A percentile compares a stretch with the other conserved stretches of the same genome.
Evolutionary conservation across 2,797 vertebrate genomes (phyloP).

Genomic region (Aplochiton taeniatus): DNA sequence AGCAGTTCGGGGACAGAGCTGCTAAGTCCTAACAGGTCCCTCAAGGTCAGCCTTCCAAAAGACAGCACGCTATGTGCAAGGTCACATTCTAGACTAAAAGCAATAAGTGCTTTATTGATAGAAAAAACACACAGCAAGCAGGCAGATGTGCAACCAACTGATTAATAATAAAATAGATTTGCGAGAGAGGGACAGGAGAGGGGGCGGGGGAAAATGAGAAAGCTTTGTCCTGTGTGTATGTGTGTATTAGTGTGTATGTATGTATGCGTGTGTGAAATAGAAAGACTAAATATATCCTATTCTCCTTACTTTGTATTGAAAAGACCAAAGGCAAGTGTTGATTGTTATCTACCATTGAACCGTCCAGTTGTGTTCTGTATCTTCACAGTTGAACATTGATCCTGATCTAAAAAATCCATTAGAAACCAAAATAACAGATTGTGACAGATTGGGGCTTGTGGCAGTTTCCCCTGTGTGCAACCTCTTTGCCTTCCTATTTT

Average conservation of each 20-base stretch:
- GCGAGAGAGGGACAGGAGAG: conserved; percentile 43
- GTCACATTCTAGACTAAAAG: conserved; percentile 87
- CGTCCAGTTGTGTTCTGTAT: conserved; percentile 43
- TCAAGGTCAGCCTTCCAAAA: conserved; percentile 81
- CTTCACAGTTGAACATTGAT: conserved; percentile 61
- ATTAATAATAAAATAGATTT: conserved; percentile 81
- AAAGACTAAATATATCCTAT: conserved; percentile 14
- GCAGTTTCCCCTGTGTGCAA: conserved; percentile 39
- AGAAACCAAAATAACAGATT: conserved; percentile 58
- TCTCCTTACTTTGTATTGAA: conserved; percentile 21
- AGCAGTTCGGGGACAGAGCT: conserved; percentile 58
- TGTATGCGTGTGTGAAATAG: conserved; percentile 28
- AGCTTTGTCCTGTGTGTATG: conserved; percentile 35
- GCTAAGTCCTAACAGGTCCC: conserved; percentile 75
- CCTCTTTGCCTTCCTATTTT: conserved; percentile 38
- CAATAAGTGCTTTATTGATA: conserved; percentile 95
- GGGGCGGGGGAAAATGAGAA: conserved; percentile 24
- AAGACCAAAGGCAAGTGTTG: conserved; percentile 22
- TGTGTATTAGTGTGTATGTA: conserved; percentile 12
- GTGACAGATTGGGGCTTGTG: conserved; percentile 59
- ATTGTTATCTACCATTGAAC: conserved; percentile 49
- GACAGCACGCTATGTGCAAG: conserved; percentile 78
- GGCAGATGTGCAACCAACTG: conserved; percentile 74
- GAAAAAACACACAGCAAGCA: conserved; percentile 66
- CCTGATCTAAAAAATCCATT: conserved; percentile 65